Percentiles rank a stretch among this genome's conserved stretches.
phyloP scores from a whole-genome alignment of 2,888 invertebrate genomes.

The Phyto melanocephala region DNA sequence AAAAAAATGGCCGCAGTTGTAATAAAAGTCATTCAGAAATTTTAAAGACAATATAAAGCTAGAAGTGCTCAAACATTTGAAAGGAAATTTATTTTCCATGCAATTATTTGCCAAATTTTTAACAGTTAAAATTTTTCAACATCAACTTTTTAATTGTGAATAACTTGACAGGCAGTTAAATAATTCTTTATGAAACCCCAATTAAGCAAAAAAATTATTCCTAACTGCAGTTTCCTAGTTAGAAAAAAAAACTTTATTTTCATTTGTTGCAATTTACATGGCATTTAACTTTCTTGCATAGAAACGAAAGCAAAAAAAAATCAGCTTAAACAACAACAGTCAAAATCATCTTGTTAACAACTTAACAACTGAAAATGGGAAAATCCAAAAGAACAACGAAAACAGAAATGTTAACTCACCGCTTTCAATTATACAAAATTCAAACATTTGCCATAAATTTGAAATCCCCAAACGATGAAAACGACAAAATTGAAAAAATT shows the following conservation, averaged over 20 bases:
- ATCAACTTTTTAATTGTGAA: neutral
- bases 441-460: conserved; percentile 62
- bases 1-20: neutral
- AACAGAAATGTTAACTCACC: conserved; percentile 21
- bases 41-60: too few species aligned
- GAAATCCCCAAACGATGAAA: conserved; percentile 49
- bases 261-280: too few species aligned
- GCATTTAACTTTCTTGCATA: too few species aligned
- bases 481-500: conserved; percentile 22
- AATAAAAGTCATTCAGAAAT: neutral
- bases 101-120: neutral
- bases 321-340: conserved; percentile 48
- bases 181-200: conserved; percentile 18
- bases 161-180: conserved; percentile 21
- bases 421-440: conserved; percentile 54
- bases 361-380: conserved; percentile 54
- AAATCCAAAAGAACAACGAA: neutral
- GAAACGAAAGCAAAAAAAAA: conserved; percentile 15
- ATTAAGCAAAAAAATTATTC: neutral
- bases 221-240: neutral
- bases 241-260: too few species aligned
- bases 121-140: neutral
- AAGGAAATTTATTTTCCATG: neutral
- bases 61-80: neutral
- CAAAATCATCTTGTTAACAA: conserved; percentile 61